Evolutionary conservation across 2,797 vertebrate genomes (phyloP).

Genomic region (Todus mexicanus): DNA sequence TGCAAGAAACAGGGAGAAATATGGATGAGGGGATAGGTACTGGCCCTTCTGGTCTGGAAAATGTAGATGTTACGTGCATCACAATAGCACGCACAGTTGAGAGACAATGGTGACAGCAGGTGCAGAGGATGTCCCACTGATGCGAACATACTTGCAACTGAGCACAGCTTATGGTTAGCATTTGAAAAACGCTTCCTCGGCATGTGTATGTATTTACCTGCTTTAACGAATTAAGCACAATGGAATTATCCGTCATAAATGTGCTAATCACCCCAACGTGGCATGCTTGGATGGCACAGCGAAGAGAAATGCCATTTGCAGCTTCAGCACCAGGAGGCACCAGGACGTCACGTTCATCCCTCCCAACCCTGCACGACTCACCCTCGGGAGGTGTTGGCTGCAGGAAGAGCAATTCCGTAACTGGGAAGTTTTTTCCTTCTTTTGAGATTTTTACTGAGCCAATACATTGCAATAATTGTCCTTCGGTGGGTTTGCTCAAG

Average conservation of each 20-base stretch:
- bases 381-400: accelerated
- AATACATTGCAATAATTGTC: neutral
- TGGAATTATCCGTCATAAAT: neutral
- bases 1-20: neutral
- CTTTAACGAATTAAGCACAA: neutral
- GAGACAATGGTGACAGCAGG: neutral
- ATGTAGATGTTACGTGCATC: accelerated
- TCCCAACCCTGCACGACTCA: accelerated
- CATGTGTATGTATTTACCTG: neutral
- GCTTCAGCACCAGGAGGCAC: conserved; percentile 88
- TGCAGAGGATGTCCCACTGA: neutral
- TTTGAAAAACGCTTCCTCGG: neutral
- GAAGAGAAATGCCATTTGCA: conserved; percentile 80
- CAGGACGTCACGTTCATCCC: conserved; percentile 65
- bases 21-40: neutral
- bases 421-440: neutral
- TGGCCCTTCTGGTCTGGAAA: neutral
- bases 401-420: neutral
- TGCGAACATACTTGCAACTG: neutral
- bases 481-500: neutral
- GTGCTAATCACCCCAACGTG: accelerated
- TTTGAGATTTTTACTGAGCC: neutral
- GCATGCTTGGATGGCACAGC: accelerated
- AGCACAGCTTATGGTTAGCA: neutral
- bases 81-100: accelerated